Evolutionary conservation across 2,888 invertebrate species (phyloP).

Genomic region (Lysandra coridon): DNA sequence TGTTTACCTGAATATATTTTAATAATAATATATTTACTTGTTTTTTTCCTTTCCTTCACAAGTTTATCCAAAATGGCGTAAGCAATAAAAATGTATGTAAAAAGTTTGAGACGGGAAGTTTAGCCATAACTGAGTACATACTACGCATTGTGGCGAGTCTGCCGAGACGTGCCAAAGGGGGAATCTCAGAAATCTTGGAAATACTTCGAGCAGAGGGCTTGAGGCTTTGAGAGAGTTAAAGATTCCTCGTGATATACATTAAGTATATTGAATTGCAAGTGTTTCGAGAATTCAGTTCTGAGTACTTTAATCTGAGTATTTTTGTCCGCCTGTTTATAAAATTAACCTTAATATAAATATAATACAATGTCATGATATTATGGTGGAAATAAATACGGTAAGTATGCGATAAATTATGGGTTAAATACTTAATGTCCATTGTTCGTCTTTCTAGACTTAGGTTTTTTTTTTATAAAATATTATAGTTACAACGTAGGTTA

Average conservation of each 20-base stretch:
- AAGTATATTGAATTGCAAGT: not conserved
- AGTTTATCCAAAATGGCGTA: not conserved
- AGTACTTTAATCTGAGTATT: not conserved
- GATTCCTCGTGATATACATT: not conserved
- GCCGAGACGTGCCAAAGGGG: constrained; percentile 45
- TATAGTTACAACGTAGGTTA: no score
- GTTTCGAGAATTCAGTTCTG: not conserved
- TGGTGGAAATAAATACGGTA: no score
- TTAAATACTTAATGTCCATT: no score
- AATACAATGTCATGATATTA: no score
- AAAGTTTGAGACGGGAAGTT: constrained; percentile 40
- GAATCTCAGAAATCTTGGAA: constrained; percentile 40
- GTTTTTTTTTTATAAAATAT: no score
- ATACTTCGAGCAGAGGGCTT: constrained; percentile 11
- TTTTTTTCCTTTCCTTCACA: not conserved
- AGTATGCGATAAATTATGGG: no score
- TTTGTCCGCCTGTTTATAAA: not conserved
- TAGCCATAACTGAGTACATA: constrained; percentile 40
- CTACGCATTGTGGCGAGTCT: constrained; percentile 47
- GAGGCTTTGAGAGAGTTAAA: constrained; percentile 4
- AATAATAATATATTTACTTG: not conserved
- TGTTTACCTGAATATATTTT: not conserved
- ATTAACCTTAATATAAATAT: no score
- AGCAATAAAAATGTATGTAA: constrained; percentile 15
- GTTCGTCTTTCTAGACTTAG: no score